Evolutionary conservation across 2,113 vertebrate genomes (phyloP).

Genomic region (Onychostruthus taczanowskii): DNA sequence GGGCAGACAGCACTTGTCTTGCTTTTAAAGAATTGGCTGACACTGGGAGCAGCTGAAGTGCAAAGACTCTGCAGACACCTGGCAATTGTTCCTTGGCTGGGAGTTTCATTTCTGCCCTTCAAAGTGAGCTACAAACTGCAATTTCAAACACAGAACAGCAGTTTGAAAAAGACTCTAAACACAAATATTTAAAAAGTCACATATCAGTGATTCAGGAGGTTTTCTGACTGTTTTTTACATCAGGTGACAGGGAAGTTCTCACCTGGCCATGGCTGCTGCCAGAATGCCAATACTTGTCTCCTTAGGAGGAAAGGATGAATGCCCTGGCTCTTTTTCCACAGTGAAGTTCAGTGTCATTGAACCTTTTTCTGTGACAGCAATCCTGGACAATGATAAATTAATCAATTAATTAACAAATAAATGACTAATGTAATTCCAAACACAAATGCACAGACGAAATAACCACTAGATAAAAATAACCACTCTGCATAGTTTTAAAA

Average conservation of each 20-base stretch:
- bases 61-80: not conserved
- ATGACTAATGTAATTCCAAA: not conserved
- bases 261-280: slow-evolving; percentile 87
- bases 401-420: not conserved
- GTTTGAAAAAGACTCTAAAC: not conserved
- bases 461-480: not conserved
- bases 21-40: not conserved
- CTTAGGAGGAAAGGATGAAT: slow-evolving; percentile 86
- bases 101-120: not conserved
- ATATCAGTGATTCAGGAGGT: not conserved
- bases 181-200: not conserved
- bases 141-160: not conserved
- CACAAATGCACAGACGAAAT: not conserved
- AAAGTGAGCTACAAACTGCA: not conserved
- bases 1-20: not conserved
- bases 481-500: not conserved
- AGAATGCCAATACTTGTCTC: slow-evolving; percentile 92
- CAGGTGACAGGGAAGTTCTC: not conserved
- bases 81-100: not conserved
- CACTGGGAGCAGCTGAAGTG: not conserved
- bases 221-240: not conserved
- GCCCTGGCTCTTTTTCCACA: slow-evolving; percentile 80
- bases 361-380: slow-evolving; percentile 89
- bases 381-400: slow-evolving; percentile 58
- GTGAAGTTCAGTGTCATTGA: slow-evolving; percentile 79